These are phyloP conservation scores for Calidris pygmaea DNA, from an alignment of 2,113 vertebrate species.

Conservation along the genomic window DNA sequence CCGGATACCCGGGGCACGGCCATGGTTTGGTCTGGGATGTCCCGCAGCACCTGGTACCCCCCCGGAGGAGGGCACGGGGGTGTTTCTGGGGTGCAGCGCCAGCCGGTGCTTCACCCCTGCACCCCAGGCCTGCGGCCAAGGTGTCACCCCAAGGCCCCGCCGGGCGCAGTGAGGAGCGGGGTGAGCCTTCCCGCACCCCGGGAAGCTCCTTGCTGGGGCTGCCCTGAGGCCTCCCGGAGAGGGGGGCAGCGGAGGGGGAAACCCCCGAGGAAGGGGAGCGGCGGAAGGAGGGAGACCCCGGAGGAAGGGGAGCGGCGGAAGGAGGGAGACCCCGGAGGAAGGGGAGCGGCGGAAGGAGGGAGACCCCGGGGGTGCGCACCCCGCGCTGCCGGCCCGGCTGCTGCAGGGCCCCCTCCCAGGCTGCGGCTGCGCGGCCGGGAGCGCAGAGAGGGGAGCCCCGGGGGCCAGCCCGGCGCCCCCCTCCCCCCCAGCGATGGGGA, in stretches of 20 bases:
- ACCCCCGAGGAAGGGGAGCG: background rate
- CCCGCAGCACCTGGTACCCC: background rate
- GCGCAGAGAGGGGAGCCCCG: background rate
- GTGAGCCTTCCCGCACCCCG: background rate
- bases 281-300: background rate
- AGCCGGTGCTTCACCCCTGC: background rate
- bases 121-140: background rate
- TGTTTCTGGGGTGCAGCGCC: accelerated
- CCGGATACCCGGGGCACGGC: accelerated
- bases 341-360: background rate
- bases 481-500: background rate
- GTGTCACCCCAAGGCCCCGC: accelerated
- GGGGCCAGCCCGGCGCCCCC: background rate
- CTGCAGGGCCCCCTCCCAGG: background rate
- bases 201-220: background rate
- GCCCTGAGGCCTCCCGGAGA: background rate
- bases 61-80: accelerated
- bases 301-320: background rate
- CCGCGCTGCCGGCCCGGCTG: background rate
- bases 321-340: background rate
- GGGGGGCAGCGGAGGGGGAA: background rate
- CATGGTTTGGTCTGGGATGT: accelerated
- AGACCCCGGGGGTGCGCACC: background rate
- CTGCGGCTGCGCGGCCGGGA: background rate
- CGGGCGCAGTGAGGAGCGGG: background rate